Percentiles rank a stretch among this genome's conserved stretches.
These are phyloP conservation scores for Artemisiospiza belli DNA, from an alignment of 2,113 vertebrate species.

Conservation along the genomic window DNA sequence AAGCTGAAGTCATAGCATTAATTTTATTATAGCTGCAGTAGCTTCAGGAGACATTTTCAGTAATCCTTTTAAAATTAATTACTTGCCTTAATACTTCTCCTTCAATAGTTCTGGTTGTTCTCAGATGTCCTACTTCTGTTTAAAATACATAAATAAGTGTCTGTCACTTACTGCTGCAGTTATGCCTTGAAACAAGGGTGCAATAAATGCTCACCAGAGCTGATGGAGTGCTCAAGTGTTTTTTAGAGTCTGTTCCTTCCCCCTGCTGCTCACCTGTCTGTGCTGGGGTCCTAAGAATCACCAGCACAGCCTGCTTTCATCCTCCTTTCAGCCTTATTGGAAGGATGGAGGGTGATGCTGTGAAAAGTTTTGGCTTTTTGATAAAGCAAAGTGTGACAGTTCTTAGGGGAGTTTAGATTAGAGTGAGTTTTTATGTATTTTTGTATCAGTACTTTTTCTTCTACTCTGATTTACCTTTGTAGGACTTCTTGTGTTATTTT, in stretches of 20 bases:
- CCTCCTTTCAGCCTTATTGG: background rate
- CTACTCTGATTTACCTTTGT: background rate
- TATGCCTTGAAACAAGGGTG: background rate
- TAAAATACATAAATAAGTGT: background rate
- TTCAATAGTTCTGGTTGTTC: background rate
- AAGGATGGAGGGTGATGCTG: background rate
- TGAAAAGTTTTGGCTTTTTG: background rate
- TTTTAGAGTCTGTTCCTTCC: background rate
- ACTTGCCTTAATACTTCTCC: background rate
- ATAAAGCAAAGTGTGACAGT: background rate
- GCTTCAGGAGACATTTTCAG: background rate
- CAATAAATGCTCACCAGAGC: background rate
- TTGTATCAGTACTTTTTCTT: background rate
- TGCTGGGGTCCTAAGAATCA: background rate
- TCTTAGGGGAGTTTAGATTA: background rate
- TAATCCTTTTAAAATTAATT: background rate
- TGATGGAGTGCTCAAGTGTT: background rate
- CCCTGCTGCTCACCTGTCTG: background rate
- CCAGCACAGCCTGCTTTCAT: background rate
- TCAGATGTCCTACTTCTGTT: background rate
- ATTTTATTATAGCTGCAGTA: background rate
- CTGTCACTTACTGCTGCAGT: background rate
- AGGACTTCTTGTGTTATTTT: background rate
- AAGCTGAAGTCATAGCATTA: background rate
- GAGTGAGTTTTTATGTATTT: background rate